These are phyloP conservation scores for Eupeodes luniger DNA, from an alignment of 2,888 invertebrate species.

Conservation along the genomic window DNA sequence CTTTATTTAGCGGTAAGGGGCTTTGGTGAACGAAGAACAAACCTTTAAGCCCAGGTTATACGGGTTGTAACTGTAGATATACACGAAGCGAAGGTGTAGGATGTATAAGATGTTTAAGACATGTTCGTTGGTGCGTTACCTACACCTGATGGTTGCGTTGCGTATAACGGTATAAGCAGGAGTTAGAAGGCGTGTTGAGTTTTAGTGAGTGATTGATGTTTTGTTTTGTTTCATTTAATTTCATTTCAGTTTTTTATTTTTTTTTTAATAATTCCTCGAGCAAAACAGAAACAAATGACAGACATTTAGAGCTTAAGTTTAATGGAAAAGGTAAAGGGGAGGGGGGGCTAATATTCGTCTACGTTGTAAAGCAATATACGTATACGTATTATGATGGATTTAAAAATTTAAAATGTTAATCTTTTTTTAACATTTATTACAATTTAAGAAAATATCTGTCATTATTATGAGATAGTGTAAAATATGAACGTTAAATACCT, in stretches of 20 bases:
- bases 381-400: background rate
- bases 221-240: background rate
- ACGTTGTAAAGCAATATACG: background rate
- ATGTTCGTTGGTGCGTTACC: background rate
- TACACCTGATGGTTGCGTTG: conserved; percentile 14
- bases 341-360: background rate
- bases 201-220: conserved; percentile 28
- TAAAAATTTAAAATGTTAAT: background rate
- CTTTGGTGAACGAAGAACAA: background rate
- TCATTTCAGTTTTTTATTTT: background rate
- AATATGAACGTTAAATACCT: too few species aligned
- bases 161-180: background rate
- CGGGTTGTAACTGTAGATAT: conserved; percentile 9
- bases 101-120: conserved; percentile 3
- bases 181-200: background rate
- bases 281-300: conserved; percentile 18
- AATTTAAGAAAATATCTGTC: background rate
- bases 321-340: background rate
- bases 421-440: conserved; percentile 1
- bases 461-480: background rate
- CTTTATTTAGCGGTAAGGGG: conserved; percentile 12
- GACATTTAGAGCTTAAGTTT: conserved; percentile 17
- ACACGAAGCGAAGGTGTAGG: too few species aligned
- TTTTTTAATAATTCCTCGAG: background rate
- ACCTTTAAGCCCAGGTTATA: conserved; percentile 27